phyloP scores from a whole-genome alignment of 2,113 vertebrate species.

The Calidris pygmaea region DNA sequence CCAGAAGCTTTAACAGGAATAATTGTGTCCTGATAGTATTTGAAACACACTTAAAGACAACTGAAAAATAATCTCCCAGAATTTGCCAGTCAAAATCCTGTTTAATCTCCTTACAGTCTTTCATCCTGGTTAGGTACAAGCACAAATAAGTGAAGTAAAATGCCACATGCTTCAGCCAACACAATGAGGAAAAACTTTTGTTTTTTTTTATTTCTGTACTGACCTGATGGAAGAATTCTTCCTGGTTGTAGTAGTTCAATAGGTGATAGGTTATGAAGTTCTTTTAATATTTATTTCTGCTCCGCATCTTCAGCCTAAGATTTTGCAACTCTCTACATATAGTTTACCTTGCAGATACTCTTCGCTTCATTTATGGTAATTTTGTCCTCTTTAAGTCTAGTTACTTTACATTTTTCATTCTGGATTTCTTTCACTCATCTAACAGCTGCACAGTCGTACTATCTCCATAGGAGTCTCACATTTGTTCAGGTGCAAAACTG shows the following conservation, averaged over 20 bases:
- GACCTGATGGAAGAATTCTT: not conserved
- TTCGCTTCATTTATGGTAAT: not conserved
- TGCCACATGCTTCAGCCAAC: not conserved
- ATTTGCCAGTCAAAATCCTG: not conserved
- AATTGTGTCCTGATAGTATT: not conserved
- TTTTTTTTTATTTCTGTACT: not conserved
- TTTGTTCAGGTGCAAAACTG: accelerated
- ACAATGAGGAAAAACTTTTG: not conserved
- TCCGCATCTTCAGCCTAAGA: not conserved
- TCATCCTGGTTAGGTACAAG: not conserved
- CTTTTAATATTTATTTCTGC: not conserved
- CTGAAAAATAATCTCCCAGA: not conserved
- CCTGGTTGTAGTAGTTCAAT: not conserved
- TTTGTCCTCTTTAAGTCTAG: not conserved
- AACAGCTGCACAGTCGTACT: not conserved
- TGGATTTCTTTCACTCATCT: not conserved
- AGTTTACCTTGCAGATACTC: not conserved
- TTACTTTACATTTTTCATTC: not conserved
- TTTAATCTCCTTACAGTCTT: not conserved
- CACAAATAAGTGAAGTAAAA: not conserved
- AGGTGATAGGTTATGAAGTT: not conserved
- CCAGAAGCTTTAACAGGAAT: not conserved
- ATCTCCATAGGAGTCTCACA: not conserved
- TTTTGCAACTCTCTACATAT: not conserved
- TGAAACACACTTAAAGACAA: not conserved